Conservation (phyloP, 2,888 invertebrate species). For the Cephus pulcher region DNA sequence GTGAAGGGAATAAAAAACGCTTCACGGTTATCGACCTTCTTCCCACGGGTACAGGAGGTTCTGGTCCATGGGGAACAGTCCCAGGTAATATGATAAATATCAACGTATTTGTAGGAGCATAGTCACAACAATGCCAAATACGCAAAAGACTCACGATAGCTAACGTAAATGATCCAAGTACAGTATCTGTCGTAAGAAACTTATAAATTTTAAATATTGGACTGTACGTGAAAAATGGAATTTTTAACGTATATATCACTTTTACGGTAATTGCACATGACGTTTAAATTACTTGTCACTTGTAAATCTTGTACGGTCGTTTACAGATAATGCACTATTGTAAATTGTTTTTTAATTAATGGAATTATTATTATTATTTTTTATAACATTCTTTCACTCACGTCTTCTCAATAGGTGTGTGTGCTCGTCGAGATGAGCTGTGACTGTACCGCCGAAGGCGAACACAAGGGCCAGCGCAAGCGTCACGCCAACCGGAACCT, state of each 20-base stretch:
- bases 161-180: neutral
- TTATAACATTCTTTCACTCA: slow-evolving; percentile 26
- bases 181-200: neutral
- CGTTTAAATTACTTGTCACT: neutral
- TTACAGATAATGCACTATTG: neutral
- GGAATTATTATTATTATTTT: neutral
- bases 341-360: neutral
- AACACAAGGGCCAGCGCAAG: neutral
- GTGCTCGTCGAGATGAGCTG: slow-evolving; percentile 38
- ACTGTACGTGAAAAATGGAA: no score
- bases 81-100: neutral
- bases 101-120: neutral
- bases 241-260: neutral
- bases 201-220: neutral
- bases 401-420: slow-evolving; percentile 36
- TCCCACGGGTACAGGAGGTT: neutral
- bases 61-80: neutral
- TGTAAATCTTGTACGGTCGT: neutral
- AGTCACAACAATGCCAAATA: neutral
- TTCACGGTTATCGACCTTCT: neutral
- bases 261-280: neutral
- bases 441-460: slow-evolving; percentile 27
- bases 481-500: neutral
- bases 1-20: neutral
- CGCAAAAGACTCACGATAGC: neutral